Evolutionary conservation across 1,140 invertebrate species (phyloP).

Genomic region (Varroa destructor): DNA sequence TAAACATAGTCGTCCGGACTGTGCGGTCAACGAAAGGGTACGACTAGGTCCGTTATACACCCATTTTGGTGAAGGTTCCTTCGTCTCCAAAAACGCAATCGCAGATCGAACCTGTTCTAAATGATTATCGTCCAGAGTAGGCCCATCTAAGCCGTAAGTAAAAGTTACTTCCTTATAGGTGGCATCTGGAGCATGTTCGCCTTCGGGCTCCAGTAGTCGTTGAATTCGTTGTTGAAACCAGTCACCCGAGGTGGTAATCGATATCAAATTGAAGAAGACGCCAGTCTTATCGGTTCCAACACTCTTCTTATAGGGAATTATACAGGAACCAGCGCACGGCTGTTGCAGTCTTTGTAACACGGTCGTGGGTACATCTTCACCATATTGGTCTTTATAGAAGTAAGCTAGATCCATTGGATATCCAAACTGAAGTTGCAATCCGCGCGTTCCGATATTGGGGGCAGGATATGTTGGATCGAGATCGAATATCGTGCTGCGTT

Average conservation of each 20-base stretch:
- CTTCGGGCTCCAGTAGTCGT: not conserved
- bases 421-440: not conserved
- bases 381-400: slow-evolving; percentile 9
- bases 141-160: not conserved
- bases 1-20: no score
- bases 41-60: no score
- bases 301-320: not conserved
- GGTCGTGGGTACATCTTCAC: not conserved
- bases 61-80: no score
- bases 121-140: not conserved
- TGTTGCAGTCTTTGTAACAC: not conserved
- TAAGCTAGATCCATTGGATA: not conserved
- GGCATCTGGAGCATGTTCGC: not conserved
- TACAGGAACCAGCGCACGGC: not conserved
- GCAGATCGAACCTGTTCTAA: no score
- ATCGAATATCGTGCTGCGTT: slow-evolving; percentile 5
- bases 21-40: no score
- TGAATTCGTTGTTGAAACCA: slow-evolving; percentile 2
- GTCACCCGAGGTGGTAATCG: not conserved
- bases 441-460: not conserved
- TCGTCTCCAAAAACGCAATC: no score
- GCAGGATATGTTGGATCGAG: not conserved
- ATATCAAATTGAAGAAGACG: not conserved
- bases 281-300: not conserved
- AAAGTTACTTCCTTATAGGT: not conserved